phyloP scores from a whole-genome alignment of 2,797 vertebrate species.

The Danionella dracula region DNA sequence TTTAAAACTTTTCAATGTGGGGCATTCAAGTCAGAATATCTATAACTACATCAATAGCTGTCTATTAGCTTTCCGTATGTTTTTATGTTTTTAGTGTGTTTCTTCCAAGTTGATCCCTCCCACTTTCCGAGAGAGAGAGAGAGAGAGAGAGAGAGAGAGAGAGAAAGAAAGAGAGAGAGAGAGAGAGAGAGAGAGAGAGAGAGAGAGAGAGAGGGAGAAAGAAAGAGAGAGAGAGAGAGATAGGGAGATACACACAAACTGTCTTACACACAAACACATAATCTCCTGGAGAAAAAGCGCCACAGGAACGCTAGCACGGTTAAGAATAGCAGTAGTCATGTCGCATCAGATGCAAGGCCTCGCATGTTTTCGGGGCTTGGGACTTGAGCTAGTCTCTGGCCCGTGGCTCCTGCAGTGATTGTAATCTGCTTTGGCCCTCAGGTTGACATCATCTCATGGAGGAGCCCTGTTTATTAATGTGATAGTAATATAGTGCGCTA shows the following conservation, averaged over 20 bases:
- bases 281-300: conserved; percentile 45
- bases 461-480: conserved; percentile 44
- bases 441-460: conserved; percentile 57
- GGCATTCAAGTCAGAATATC: no score
- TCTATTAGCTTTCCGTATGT: no score
- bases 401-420: conserved; percentile 26
- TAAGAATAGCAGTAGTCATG: conserved; percentile 73
- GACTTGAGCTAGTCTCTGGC: conserved; percentile 15
- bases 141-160: no score
- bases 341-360: conserved; percentile 66
- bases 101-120: no score
- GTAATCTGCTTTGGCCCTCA: conserved; percentile 42
- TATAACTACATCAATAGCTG: no score
- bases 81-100: no score
- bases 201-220: no score
- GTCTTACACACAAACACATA: background rate
- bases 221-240: no score
- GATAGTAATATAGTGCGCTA: conserved; percentile 38
- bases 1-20: no score
- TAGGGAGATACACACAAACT: conserved; percentile 37
- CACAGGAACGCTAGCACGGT: conserved; percentile 58
- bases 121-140: no score
- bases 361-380: conserved; percentile 49
- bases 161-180: no score
- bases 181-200: no score